Percentiles rank a stretch among this genome's conserved stretches.
Conservation (phyloP, 2,888 invertebrate genomes). For the Neuroscelio doddi region DNA sequence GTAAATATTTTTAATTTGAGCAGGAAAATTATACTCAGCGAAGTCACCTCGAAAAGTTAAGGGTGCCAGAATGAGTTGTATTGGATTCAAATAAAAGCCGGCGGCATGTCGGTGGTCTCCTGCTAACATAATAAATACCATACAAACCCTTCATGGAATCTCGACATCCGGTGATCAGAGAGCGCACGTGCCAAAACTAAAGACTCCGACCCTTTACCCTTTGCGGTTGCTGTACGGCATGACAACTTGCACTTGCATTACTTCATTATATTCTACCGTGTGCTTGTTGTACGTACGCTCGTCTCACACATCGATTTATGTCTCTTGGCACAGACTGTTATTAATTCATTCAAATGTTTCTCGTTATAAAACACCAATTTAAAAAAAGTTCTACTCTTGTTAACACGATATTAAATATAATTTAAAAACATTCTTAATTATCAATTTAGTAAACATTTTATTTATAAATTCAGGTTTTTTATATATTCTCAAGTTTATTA, state of each 20-base stretch:
- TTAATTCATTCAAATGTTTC: neutral
- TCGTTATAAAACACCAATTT: neutral
- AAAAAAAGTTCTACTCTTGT: no score
- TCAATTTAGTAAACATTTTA: no score
- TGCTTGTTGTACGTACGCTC: slow-evolving; percentile 18
- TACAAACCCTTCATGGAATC: slow-evolving; percentile 50
- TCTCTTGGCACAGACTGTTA: neutral
- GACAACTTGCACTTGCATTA: slow-evolving; percentile 47
- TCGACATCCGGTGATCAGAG: slow-evolving; percentile 56
- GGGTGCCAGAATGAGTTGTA: slow-evolving; percentile 32
- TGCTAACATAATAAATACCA: slow-evolving; percentile 54
- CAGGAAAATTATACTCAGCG: no score
- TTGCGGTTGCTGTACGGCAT: slow-evolving; percentile 47
- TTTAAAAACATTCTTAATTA: no score
- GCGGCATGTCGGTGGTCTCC: slow-evolving; percentile 27
- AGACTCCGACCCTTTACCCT: slow-evolving; percentile 46
- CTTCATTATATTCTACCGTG: slow-evolving; percentile 39
- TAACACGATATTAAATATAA: no score
- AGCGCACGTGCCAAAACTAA: slow-evolving; percentile 57
- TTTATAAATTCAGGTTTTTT: no score
- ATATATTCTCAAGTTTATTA: no score
- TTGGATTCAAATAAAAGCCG: slow-evolving; percentile 23
- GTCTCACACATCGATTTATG: slow-evolving; percentile 22
- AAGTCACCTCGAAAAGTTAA: slow-evolving; percentile 16
- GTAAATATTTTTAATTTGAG: no score